Percentiles rank a stretch among this genome's conserved stretches.
Evolutionary conservation across 2,113 vertebrate genomes (phyloP).

Genomic region (Poecile atricapillus): DNA sequence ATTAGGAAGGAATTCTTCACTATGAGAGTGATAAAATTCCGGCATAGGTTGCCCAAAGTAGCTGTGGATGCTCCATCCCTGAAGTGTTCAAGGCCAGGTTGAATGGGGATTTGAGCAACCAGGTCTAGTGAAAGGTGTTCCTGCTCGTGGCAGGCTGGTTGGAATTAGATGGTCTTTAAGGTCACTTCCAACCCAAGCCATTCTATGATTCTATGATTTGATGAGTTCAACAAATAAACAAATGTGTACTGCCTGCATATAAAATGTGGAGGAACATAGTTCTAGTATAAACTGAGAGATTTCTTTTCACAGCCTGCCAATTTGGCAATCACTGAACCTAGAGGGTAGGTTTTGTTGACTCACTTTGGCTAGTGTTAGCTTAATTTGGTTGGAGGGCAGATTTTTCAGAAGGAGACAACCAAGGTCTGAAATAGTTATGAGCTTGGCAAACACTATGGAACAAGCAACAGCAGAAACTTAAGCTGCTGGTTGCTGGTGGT

Average conservation of each 20-base stretch:
- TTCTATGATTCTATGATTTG: not conserved
- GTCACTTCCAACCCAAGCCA: accelerated
- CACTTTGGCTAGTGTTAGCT: not conserved
- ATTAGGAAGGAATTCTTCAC: not conserved
- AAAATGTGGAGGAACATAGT: not conserved
- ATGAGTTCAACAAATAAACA: not conserved
- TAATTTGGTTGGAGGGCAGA: not conserved
- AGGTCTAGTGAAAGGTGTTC: not conserved
- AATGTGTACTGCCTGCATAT: not conserved
- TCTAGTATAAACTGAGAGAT: not conserved
- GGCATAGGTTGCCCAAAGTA: not conserved
- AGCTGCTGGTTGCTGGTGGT: not conserved
- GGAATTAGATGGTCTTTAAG: not conserved
- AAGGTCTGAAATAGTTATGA: not conserved
- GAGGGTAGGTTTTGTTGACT: not conserved
- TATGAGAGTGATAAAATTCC: not conserved
- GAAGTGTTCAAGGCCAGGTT: not conserved
- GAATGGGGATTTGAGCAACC: not conserved
- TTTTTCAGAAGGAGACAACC: not conserved
- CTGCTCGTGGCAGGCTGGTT: not conserved
- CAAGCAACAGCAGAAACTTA: not conserved
- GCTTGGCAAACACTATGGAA: not conserved
- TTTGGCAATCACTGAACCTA: not conserved
- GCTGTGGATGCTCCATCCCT: too few species aligned
- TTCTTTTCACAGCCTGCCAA: not conserved